Base-by-base conservation (phyloP, 1,140 invertebrate genomes). In the Heliconius eleuchia region DNA sequence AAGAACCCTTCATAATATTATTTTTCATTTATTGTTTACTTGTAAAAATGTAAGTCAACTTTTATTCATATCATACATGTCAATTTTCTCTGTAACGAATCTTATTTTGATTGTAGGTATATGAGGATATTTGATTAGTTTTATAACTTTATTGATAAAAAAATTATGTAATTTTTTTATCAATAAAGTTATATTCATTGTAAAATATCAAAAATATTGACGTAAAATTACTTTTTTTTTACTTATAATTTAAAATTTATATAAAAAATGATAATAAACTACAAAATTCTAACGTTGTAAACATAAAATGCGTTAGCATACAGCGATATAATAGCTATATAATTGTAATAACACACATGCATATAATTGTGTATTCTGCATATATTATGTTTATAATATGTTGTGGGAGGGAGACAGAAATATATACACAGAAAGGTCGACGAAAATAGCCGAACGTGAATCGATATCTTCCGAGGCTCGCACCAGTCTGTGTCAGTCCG, bases 401-500 rank as follows among this genome's bases (percentile, higher is more conserved):
- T 13, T 13, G 81, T 30, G 42, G 8, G 72, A 83, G 74, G 60
- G 76, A 72, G 80, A 84, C 74, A 79, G 78, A 82, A 84, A 83
- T 85, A 87, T 77, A 86, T 80, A 52, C 42, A 77, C 80, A 77
- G 82, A 73, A 57, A 82, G 76, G 80, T 30, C 77, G 46, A 83
- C 90, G 90, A 88, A 84, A 74, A 39, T 77, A 71, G 50, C 86
- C 91, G 92, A 94, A 79, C 86, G 34, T 81, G 80, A 91, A 92
- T 92, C 92, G 91, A 93, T 93, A 90, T 89, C 86, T 86, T 57
- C 78, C 90, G 88, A 91, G 87, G 42, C 27, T 23, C 19, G 60
- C 30, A 87, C 80, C 80, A 79, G 84, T 85, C 76, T 73, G 82
- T 84, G 81, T 76, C 79, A 75, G 60, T 77, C 77, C 71, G 73